phyloP scores from a whole-genome alignment of 2,888 invertebrate genomes.

The Sphaeridia pumilis region DNA sequence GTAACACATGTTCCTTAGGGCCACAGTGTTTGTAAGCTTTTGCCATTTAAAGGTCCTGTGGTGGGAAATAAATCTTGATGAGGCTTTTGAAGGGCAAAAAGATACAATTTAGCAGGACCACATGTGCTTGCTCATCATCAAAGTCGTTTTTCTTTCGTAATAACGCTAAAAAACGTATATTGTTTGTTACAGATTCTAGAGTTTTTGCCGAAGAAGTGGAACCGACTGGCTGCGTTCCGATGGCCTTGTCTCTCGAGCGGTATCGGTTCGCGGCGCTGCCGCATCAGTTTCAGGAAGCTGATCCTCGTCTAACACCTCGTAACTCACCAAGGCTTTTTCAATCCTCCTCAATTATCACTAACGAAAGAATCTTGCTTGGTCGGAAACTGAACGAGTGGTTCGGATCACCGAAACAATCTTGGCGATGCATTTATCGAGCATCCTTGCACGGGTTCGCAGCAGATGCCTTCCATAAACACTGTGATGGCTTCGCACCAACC shows the following conservation, averaged over 20 bases:
- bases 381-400: slow-evolving; percentile 62
- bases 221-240: slow-evolving; percentile 87
- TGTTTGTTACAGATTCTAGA: slow-evolving; percentile 83
- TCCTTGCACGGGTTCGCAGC: slow-evolving; percentile 79
- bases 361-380: slow-evolving; percentile 27
- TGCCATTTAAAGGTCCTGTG: no score
- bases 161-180: no score
- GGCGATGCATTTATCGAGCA: slow-evolving; percentile 74
- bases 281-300: slow-evolving; percentile 46
- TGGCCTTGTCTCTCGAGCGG: slow-evolving; percentile 75
- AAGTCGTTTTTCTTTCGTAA: no score
- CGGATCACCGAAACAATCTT: slow-evolving; percentile 58
- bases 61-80: no score
- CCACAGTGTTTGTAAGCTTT: no score
- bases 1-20: no score
- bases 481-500: slow-evolving; percentile 73
- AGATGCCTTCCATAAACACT: slow-evolving; percentile 74
- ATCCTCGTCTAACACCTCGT: slow-evolving; percentile 30
- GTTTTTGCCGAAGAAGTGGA: slow-evolving; percentile 94
- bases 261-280: slow-evolving; percentile 72
- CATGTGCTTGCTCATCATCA: no score
- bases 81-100: no score
- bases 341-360: slow-evolving; percentile 31
- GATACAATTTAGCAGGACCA: no score
- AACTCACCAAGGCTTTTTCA: slow-evolving; percentile 33